These are phyloP conservation scores for Andrena minutula DNA, from an alignment of 2,888 invertebrate species.

Conservation along the genomic window DNA sequence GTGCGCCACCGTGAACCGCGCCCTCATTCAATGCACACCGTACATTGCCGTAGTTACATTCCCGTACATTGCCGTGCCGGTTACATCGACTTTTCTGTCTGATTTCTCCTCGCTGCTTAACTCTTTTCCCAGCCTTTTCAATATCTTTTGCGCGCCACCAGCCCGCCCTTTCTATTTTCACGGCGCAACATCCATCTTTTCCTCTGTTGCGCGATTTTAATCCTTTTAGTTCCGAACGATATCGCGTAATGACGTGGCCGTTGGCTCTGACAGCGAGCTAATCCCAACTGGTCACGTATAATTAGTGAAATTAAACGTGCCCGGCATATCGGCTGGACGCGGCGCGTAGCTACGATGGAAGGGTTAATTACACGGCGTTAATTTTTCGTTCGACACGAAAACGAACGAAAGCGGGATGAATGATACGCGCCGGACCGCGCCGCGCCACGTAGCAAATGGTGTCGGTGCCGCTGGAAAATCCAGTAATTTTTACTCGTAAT, in stretches of 20 bases:
- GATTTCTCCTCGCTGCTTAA: conserved; percentile 59
- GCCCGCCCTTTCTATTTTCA: conserved; percentile 14
- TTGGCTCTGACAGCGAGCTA: conserved; percentile 61
- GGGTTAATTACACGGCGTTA: conserved; percentile 62
- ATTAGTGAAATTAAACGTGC: conserved; percentile 67
- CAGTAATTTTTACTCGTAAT: conserved; percentile 58
- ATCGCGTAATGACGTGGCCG: conserved; percentile 58
- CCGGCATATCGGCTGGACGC: conserved; percentile 44
- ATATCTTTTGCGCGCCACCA: conserved; percentile 45
- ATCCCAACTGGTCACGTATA: conserved; percentile 63
- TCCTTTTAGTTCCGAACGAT: conserved; percentile 64
- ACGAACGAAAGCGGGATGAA: conserved; percentile 41
- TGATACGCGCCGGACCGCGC: conserved; percentile 30
- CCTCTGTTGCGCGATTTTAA: conserved; percentile 54
- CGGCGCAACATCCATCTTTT: conserved; percentile 21
- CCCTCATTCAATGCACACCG: conserved; percentile 53
- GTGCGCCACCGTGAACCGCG: conserved; percentile 39
- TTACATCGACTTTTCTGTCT: conserved; percentile 47
- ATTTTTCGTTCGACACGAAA: conserved; percentile 61
- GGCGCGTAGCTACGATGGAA: conserved; percentile 23
- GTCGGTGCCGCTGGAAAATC: conserved; percentile 36
- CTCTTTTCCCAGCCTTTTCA: conserved; percentile 56
- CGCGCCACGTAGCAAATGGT: conserved; percentile 6
- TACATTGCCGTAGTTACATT: conserved; percentile 1
- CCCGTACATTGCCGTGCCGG: conserved; percentile 7